phyloP scores from a whole-genome alignment of 2,797 vertebrate species.

The Streptopelia turtur region DNA sequence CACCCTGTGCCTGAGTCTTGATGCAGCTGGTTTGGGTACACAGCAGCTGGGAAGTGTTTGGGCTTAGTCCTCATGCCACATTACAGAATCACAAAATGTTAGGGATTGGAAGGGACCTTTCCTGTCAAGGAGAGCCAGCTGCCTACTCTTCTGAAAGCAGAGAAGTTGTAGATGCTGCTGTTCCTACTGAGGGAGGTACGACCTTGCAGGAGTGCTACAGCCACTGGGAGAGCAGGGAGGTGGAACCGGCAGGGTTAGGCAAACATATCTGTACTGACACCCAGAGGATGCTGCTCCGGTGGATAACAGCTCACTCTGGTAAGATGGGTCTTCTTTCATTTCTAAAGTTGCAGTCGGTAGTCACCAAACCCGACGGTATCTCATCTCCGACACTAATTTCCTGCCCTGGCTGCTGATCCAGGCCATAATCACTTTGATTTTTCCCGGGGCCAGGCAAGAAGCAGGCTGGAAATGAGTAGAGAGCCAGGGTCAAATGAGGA shows the following conservation, averaged over 20 bases:
- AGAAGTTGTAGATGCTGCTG: not conserved
- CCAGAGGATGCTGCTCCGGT: not conserved
- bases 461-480: not conserved
- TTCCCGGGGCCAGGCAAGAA: not conserved
- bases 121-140: not conserved
- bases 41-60: not conserved
- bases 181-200: not conserved
- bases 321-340: not conserved
- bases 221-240: not conserved
- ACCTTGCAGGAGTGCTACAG: not conserved
- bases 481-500: not conserved
- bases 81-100: no score
- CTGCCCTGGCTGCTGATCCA: not conserved
- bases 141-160: not conserved
- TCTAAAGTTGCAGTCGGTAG: not conserved
- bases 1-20: accelerated
- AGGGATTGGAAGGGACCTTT: not conserved
- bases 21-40: not conserved
- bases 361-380: not conserved
- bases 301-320: not conserved
- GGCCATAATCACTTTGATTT: not conserved
- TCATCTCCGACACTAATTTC: not conserved
- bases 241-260: not conserved
- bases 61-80: not conserved
- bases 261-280: not conserved